Conservation (phyloP, 2,888 invertebrate species). For the Orchesellides sinensis region DNA sequence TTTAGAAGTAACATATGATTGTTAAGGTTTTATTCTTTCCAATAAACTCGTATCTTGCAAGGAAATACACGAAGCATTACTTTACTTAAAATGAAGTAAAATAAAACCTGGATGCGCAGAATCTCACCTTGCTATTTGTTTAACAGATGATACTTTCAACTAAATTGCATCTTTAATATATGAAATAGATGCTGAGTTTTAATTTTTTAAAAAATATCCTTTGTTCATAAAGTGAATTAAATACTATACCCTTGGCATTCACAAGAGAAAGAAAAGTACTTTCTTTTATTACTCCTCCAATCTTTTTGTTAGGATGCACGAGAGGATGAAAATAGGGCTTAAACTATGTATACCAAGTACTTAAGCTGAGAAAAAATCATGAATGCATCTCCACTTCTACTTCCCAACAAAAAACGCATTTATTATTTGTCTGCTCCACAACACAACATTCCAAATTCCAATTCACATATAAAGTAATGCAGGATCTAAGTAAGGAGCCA, state of each 20-base stretch:
- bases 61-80: too few species aligned
- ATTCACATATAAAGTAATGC: not conserved
- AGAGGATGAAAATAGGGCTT: slow-evolving; percentile 48
- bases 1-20: too few species aligned
- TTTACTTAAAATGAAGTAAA: too few species aligned
- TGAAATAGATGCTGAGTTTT: too few species aligned
- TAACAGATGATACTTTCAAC: too few species aligned
- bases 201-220: too few species aligned
- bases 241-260: not conserved
- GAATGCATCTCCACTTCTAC: slow-evolving; percentile 42
- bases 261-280: not conserved
- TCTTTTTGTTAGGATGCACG: not conserved
- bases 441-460: slow-evolving; percentile 31
- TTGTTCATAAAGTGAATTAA: not conserved
- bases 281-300: not conserved
- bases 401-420: slow-evolving; percentile 23
- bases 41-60: too few species aligned
- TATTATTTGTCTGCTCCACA: slow-evolving; percentile 48
- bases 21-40: too few species aligned
- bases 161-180: too few species aligned
- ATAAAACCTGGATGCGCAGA: too few species aligned
- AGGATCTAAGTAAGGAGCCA: slow-evolving; percentile 2
- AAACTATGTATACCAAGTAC: slow-evolving; percentile 24
- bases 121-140: too few species aligned
- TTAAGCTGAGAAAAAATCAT: slow-evolving; percentile 22